Evolutionary conservation across 1,140 invertebrate genomes (phyloP).

Genomic region (Eumeta japonica): DNA sequence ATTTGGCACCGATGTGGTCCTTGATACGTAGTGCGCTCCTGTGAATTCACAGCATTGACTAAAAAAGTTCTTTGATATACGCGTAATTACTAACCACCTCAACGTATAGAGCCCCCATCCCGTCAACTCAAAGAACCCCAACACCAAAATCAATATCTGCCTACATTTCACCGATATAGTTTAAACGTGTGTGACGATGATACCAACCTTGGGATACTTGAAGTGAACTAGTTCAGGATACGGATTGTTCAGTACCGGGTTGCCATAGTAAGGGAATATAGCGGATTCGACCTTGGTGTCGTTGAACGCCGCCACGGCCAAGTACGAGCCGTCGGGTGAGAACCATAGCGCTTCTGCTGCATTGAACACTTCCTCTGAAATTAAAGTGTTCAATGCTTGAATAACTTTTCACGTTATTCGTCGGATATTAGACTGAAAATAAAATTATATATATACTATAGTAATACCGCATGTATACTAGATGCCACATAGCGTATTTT

Average conservation of each 20-base stretch:
- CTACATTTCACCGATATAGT: constrained; percentile 3
- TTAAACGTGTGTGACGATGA: constrained; percentile 5
- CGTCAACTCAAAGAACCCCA: constrained; percentile 1
- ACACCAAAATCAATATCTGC: neutral
- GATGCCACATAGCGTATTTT: too few species aligned
- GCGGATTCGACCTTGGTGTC: constrained; percentile 59
- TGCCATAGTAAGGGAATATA: constrained; percentile 58
- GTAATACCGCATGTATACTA: too few species aligned
- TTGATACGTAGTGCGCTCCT: too few species aligned
- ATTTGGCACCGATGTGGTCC: too few species aligned
- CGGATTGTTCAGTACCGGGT: constrained; percentile 60
- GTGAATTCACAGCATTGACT: too few species aligned
- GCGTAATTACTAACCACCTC: too few species aligned
- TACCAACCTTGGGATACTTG: constrained; percentile 79
- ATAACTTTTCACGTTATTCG: too few species aligned
- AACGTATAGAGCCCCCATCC: too few species aligned
- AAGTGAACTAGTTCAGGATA: constrained; percentile 66
- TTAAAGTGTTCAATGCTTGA: too few species aligned
- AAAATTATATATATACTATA: too few species aligned
- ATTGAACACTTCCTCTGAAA: constrained; percentile 80
- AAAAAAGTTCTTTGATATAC: neutral
- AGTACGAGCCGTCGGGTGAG: constrained; percentile 68
- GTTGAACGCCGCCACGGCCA: constrained; percentile 79
- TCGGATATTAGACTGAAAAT: too few species aligned
- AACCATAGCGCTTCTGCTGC: constrained; percentile 81